phyloP scores from a whole-genome alignment of 2,888 invertebrate genomes.

The Orchesellides sinensis region DNA sequence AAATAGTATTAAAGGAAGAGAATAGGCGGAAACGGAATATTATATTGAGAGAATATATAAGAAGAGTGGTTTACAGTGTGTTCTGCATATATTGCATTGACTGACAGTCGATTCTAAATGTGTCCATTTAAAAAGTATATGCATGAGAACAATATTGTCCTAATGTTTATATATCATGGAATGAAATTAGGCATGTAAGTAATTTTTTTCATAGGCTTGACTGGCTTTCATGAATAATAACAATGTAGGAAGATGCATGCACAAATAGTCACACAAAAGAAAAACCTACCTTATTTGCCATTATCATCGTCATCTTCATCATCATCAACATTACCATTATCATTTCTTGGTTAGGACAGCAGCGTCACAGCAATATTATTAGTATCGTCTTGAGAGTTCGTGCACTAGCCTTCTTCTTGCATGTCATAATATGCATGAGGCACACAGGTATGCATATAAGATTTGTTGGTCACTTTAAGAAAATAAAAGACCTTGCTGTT shows the following conservation, averaged over 20 bases:
- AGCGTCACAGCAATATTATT: background rate
- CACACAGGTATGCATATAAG: constrained; percentile 3
- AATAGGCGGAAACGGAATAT: no score
- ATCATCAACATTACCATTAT: constrained; percentile 7
- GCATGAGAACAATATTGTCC: background rate
- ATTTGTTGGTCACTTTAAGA: constrained; percentile 30
- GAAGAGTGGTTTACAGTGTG: no score
- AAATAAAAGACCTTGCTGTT: constrained; percentile 43
- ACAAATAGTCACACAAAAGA: background rate
- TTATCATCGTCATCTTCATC: constrained; percentile 4
- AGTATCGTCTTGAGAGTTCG: background rate
- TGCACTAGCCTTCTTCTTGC: background rate
- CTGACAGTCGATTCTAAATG: no score
- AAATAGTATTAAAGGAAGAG: no score
- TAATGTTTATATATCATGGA: no score
- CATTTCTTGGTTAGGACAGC: background rate
- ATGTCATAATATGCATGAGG: background rate
- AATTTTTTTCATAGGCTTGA: background rate
- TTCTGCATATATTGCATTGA: no score
- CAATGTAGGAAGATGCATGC: background rate
- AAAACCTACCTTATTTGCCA: constrained; percentile 21
- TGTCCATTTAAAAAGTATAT: background rate
- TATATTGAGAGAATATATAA: no score
- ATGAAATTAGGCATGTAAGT: background rate
- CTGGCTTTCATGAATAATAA: constrained; percentile 15